Base-by-base conservation (phyloP, 1,140 invertebrate genomes). In the Drosophila pseudoobscura region DNA sequence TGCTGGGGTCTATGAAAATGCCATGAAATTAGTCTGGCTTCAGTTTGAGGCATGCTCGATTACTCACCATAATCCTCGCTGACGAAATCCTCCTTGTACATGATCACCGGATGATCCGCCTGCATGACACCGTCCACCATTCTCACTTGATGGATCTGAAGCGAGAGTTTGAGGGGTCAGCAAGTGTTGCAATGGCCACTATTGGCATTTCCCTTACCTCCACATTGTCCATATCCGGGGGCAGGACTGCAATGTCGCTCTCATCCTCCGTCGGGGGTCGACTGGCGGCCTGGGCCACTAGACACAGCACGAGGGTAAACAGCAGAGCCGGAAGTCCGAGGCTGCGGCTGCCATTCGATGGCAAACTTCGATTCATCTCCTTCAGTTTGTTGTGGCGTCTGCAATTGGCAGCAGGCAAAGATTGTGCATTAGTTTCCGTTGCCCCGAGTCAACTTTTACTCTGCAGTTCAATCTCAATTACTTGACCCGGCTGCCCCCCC, bases 11-110 rank as follows among this genome's bases (percentile, higher is more conserved):
- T 89, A 31, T 7, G 29, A 0, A 2, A 17, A 31, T 11, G 8
- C 6, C 17, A 46, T 17, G 9, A 0, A 24, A 22, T 57, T 8
- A 43, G 4, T 9, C 20, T 17, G 1, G 13, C 47, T 46, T 0
- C 6, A 4, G n/a, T 17, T 44, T 50, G 17, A 43, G 35, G 9
- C 0, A 5, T 15, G 22, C n/a, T 2, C 11, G 6, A 2, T 24
- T 7, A 63, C 66, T 75, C 47, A 91, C 89, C 89, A 58, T 85
- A 91, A 71, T 91, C 89, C 47, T 91, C 89, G 46, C 29, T 85
- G 29, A 91, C 89, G 39, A 91, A 90, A 46, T 91, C 89, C 60
- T 91, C 89, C 50, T 91, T 91, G 60, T 91, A 91, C 76, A 91
- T 89, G 15, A 91, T 63, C 69, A 90, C 66, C 22, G 89, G 89